Evolutionary conservation across 2,888 invertebrate species (phyloP).

Genomic region (Noctua fimbriata): DNA sequence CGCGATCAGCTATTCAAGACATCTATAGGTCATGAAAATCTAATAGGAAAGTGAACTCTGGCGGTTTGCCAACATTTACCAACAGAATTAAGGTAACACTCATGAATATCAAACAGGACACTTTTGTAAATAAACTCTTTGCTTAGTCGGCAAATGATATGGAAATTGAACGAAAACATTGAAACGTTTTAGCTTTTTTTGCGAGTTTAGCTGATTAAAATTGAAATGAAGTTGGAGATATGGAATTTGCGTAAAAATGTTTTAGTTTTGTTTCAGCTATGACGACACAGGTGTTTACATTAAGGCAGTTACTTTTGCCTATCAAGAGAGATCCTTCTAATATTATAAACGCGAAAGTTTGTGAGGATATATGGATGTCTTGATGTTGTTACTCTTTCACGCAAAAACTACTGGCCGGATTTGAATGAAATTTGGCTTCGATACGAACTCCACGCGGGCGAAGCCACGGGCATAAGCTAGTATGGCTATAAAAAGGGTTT

Average conservation of each 20-base stretch:
- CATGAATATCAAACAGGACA: slow-evolving; percentile 53
- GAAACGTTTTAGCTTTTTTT: slow-evolving; percentile 4
- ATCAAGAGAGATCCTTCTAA: background rate
- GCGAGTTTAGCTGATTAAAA: slow-evolving; percentile 31
- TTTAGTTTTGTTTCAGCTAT: background rate
- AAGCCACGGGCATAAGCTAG: no score
- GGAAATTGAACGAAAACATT: slow-evolving; percentile 49
- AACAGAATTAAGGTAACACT: slow-evolving; percentile 58
- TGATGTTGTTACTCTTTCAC: no score
- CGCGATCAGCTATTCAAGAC: slow-evolving; percentile 57
- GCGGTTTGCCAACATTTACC: slow-evolving; percentile 57
- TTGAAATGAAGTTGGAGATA: slow-evolving; percentile 17
- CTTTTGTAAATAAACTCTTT: slow-evolving; percentile 57
- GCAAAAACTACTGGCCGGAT: no score
- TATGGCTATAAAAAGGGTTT: background rate
- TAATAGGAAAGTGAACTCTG: slow-evolving; percentile 61
- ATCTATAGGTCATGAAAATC: slow-evolving; percentile 61
- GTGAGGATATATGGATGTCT: no score
- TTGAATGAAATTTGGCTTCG: no score
- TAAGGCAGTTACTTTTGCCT: background rate
- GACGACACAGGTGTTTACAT: background rate
- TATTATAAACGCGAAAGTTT: no score
- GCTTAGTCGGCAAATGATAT: slow-evolving; percentile 39
- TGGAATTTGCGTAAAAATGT: background rate
- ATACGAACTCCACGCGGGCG: no score